These are phyloP conservation scores for Graphium colonna DNA, from an alignment of 2,888 invertebrate genomes.

Conservation along the genomic window DNA sequence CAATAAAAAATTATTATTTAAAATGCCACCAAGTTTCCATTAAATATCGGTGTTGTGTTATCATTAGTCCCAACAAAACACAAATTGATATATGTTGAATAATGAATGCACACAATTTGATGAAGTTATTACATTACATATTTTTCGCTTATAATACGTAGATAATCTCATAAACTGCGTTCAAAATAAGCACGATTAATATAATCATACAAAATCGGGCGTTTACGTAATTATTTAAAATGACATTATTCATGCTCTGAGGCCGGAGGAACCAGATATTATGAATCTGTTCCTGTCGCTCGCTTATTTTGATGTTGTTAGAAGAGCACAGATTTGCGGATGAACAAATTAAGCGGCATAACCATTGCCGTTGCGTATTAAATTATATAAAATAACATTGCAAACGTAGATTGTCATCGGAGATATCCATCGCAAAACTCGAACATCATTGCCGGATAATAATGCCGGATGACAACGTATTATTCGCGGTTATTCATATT, in stretches of 20 bases:
- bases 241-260: constrained; percentile 16
- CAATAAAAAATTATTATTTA: too few species aligned
- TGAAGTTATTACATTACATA: constrained; percentile 11
- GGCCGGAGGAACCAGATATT: neutral
- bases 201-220: constrained; percentile 16
- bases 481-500: constrained; percentile 75
- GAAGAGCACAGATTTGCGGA: constrained; percentile 3
- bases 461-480: constrained; percentile 78
- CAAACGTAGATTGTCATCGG: constrained; percentile 54
- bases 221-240: constrained; percentile 18
- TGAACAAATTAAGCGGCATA: constrained; percentile 29
- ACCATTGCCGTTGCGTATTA: constrained; percentile 50
- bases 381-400: constrained; percentile 66
- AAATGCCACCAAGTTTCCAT: too few species aligned
- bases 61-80: too few species aligned
- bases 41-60: too few species aligned
- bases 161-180: constrained; percentile 6
- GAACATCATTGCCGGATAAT: constrained; percentile 78
- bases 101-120: neutral
- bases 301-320: neutral
- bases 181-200: constrained; percentile 15
- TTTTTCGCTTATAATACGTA: constrained; percentile 6
- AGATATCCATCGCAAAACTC: constrained; percentile 76
- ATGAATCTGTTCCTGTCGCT: neutral
- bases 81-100: too few species aligned